Evolutionary conservation across 2,888 invertebrate genomes (phyloP), one percentile per base, ranked within the genome.

Genomic region (Stenurella melanura): DNA sequence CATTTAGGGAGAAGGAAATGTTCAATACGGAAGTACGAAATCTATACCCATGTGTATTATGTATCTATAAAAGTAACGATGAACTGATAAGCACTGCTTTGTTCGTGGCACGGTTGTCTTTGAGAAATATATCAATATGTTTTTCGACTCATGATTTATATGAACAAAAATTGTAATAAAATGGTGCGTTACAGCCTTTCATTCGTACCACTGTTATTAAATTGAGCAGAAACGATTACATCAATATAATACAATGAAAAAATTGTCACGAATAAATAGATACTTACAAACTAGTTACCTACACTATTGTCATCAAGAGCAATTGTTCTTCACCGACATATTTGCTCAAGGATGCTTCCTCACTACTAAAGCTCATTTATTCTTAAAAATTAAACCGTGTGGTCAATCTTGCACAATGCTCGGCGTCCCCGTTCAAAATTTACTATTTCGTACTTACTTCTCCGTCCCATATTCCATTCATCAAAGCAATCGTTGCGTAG

Each of bases 401-500:
- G 50, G 30, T 26, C 2, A 38, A 7, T 56, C 30, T 34, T 34
- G 7, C 30, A 34, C 30, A 34, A 56, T 50, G 50, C 11, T 66
- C 42, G 19, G 15, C 19, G 66, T 50, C 30, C 30, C 17, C 57
- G 57, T 56, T 68, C 17, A 26, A 54, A 57, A 68, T 57, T 54
- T 30, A 57, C 68, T 57, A 56, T 50, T 68, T 68, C n/a, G 58
- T 34, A 70, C 19, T 34, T 34, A 70, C 19, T 34, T 70, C 19
- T 50, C 30, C 58, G 64, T 64, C 18, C 26, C 73, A 10, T 18
- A 54, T 63, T 74, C 63, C 77, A 76, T 79, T 78, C 77, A 77
- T 75, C 21, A 70, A 80, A 69, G 70, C 73, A 76, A 78, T 18
- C 18, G 58, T 68, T 54, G 73, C 80, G 80, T 80, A 80, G 80